Conservation (phyloP, 2,797 vertebrate genomes). For the Hyperoplus lanceolatus region DNA sequence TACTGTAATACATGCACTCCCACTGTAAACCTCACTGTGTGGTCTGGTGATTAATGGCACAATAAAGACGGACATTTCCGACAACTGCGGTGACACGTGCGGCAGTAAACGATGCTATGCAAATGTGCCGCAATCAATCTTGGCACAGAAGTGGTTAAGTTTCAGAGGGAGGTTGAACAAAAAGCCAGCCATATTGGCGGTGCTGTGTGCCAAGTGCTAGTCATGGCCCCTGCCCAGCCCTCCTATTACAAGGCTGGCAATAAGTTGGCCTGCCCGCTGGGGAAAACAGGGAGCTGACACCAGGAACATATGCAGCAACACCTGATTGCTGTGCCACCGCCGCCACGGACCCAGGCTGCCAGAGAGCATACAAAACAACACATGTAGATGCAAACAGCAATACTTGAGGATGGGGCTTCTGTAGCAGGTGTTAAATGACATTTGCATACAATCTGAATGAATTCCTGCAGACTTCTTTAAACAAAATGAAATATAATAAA, state of each 20-base stretch:
- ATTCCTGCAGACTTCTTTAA: background rate
- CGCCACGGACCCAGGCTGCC: conserved; percentile 50
- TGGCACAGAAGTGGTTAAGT: conserved; percentile 83
- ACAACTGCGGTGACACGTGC: conserved; percentile 63
- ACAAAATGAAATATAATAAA: background rate
- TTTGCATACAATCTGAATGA: background rate
- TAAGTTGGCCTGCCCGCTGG: conserved; percentile 85
- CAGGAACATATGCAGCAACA: conserved; percentile 82
- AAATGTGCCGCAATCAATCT: conserved; percentile 79
- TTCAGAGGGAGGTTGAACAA: conserved; percentile 84
- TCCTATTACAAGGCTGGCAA: conserved; percentile 90
- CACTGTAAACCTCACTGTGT: conserved; percentile 58
- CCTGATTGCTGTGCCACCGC: conserved; percentile 72
- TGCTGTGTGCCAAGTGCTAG: conserved; percentile 91
- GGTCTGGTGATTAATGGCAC: conserved; percentile 68
- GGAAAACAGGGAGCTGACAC: conserved; percentile 79
- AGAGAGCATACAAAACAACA: conserved; percentile 44
- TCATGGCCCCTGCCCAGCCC: conserved; percentile 92
- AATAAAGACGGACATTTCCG: conserved; percentile 70
- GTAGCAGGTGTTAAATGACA: conserved; percentile 18
- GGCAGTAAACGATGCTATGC: conserved; percentile 64
- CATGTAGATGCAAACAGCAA: conserved; percentile 21
- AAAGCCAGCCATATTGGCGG: conserved; percentile 92
- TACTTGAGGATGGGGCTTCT: background rate
- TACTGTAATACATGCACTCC: background rate